Percentiles rank a stretch among this genome's conserved stretches.
Evolutionary conservation across 2,797 vertebrate species (phyloP).

Genomic region (Arctocebus calabarensis): DNA sequence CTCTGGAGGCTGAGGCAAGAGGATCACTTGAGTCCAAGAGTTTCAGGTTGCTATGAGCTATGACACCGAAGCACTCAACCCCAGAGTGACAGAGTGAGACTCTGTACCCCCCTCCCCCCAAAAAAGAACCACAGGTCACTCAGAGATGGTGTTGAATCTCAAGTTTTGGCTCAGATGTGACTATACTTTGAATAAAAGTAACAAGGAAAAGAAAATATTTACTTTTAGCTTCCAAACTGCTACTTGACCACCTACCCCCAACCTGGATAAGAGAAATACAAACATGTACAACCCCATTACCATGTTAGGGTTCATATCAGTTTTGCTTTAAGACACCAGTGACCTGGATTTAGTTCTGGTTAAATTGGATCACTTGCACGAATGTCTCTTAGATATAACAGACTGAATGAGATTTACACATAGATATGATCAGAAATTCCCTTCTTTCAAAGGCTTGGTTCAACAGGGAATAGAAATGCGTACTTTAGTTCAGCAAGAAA

Average conservation of each 20-base stretch:
- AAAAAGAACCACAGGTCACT: neutral
- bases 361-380: slow-evolving; percentile 4
- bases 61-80: too few relatives aligned
- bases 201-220: neutral
- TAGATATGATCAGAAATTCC: slow-evolving; percentile 26
- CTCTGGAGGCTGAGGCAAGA: too few relatives aligned
- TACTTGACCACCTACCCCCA: neutral
- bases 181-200: slow-evolving; percentile 5
- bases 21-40: too few relatives aligned
- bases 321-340: slow-evolving; percentile 57
- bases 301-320: slow-evolving; percentile 25
- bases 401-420: neutral
- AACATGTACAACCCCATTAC: neutral
- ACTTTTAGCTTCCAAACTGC: slow-evolving; percentile 35
- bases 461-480: slow-evolving; percentile 34
- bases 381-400: neutral
- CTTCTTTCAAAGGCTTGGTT: slow-evolving; percentile 17
- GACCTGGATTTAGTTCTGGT: slow-evolving; percentile 6
- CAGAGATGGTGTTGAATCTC: neutral
- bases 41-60: too few relatives aligned
- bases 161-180: slow-evolving; percentile 17
- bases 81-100: too few relatives aligned
- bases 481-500: slow-evolving; percentile 65
- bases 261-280: neutral
- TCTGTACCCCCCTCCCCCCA: too few relatives aligned